Conservation (phyloP, 1,140 invertebrate genomes). For the Penaeus indicus region DNA sequence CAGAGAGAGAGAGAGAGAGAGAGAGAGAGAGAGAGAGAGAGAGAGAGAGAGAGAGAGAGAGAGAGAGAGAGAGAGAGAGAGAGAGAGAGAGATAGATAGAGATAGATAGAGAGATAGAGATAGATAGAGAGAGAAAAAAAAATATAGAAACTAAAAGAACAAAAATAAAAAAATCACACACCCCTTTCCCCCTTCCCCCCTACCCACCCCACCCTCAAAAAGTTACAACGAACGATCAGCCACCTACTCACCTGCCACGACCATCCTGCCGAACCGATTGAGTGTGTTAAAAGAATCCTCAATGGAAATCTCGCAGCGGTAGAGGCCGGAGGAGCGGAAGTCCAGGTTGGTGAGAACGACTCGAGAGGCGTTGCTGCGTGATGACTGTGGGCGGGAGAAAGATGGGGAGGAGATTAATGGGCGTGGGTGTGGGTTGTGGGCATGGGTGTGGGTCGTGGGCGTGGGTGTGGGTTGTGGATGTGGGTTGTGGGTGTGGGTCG, state of each 20-base stretch:
- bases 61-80: not conserved
- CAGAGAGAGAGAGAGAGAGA: no score
- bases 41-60: not conserved
- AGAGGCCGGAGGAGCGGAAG: slow-evolving; percentile 66
- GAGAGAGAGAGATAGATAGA: not conserved
- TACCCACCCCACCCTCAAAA: not conserved
- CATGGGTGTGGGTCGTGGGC: no score
- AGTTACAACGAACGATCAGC: not conserved
- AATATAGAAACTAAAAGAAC: not conserved
- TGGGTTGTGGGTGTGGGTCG: no score
- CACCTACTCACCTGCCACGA: slow-evolving; percentile 57
- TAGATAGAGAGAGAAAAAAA: not conserved
- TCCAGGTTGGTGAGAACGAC: slow-evolving; percentile 56
- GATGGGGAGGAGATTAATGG: not conserved
- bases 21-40: not conserved
- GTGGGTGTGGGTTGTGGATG: no score
- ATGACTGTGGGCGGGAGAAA: slow-evolving; percentile 35
- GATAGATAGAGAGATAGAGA: not conserved
- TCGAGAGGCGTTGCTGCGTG: slow-evolving; percentile 57
- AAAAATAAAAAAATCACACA: no score
- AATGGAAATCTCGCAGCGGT: slow-evolving; percentile 68
- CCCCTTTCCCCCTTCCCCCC: not conserved
- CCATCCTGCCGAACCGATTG: slow-evolving; percentile 58
- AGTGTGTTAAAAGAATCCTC: slow-evolving; percentile 66
- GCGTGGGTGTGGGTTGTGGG: no score